A percentile compares a stretch with the other conserved stretches of the same genome.
These are phyloP conservation scores for Manis crassicaudata DNA, from an alignment of 2,797 vertebrate species.

Conservation along the genomic window DNA sequence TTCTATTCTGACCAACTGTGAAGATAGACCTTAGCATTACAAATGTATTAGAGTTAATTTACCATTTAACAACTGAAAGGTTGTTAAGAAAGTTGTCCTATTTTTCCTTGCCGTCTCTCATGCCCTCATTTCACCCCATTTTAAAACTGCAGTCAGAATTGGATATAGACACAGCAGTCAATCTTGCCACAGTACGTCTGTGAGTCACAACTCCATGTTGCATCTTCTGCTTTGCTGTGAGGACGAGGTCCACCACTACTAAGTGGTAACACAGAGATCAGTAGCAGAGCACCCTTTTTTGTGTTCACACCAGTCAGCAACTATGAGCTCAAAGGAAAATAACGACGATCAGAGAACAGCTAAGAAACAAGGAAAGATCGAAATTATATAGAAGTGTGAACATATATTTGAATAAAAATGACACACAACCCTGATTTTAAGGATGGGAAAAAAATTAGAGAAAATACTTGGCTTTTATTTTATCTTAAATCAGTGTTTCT, in stretches of 20 bases:
- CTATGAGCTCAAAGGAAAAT: not conserved
- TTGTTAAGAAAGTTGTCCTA: not conserved
- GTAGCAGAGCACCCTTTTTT: not conserved
- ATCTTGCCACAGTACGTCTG: not conserved
- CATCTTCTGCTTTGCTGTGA: not conserved
- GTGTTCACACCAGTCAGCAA: not conserved
- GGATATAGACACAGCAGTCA: not conserved
- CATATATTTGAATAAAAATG: slow-evolving; percentile 15
- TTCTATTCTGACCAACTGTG: not conserved
- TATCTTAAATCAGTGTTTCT: not conserved
- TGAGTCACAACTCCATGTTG: too few species aligned
- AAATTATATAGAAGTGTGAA: not conserved
- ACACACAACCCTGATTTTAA: slow-evolving; percentile 21
- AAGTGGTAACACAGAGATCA: not conserved
- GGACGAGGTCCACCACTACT: not conserved
- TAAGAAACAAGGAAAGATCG: not conserved
- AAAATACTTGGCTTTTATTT: slow-evolving; percentile 28
- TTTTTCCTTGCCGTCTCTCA: not conserved
- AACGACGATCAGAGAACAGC: not conserved
- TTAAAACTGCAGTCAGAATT: not conserved
- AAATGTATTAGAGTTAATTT: not conserved
- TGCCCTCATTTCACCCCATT: not conserved
- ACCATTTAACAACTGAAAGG: not conserved
- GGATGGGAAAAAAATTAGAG: not conserved
- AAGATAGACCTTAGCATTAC: not conserved